These are phyloP conservation scores for Plutomurus gul DNA, from an alignment of 1,140 invertebrate genomes.

Conservation along the genomic window DNA sequence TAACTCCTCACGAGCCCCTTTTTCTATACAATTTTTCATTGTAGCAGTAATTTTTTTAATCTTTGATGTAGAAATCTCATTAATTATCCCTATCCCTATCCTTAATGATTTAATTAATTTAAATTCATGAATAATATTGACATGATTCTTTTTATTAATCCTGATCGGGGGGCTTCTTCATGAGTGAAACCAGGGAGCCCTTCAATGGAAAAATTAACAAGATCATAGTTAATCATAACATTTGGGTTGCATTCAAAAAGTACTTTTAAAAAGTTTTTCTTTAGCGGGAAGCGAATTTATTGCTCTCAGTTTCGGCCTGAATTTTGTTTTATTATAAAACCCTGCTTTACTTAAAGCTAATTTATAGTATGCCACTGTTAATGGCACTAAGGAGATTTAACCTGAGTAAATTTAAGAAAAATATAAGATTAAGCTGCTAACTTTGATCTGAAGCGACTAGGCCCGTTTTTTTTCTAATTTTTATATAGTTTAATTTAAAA, in stretches of 20 bases:
- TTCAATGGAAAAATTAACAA: conserved; percentile 63
- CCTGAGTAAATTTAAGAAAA: neutral
- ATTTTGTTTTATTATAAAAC: neutral
- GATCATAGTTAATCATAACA: conserved; percentile 67
- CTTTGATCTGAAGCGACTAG: neutral
- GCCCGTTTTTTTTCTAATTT: neutral
- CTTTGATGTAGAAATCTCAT: conserved; percentile 68
- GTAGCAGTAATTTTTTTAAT: conserved; percentile 69
- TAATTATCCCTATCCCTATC: conserved; percentile 63
- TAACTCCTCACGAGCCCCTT: conserved; percentile 54
- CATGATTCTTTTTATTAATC: conserved; percentile 63
- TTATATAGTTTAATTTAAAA: neutral
- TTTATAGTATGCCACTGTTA: neutral
- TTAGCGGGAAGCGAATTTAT: neutral
- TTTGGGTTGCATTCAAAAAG: conserved; percentile 68
- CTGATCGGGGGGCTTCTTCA: conserved; percentile 63
- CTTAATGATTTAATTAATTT: conserved; percentile 58
- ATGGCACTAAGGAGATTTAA: neutral
- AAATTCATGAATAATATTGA: conserved; percentile 57
- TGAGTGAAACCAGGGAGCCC: conserved; percentile 67
- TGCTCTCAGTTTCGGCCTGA: neutral
- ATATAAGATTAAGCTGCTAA: neutral
- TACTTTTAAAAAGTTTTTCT: conserved; percentile 42
- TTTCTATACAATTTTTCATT: conserved; percentile 66
- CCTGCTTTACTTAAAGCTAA: neutral